Conservation (phyloP, 2,113 vertebrate species). For the Tautogolabrus adspersus region DNA sequence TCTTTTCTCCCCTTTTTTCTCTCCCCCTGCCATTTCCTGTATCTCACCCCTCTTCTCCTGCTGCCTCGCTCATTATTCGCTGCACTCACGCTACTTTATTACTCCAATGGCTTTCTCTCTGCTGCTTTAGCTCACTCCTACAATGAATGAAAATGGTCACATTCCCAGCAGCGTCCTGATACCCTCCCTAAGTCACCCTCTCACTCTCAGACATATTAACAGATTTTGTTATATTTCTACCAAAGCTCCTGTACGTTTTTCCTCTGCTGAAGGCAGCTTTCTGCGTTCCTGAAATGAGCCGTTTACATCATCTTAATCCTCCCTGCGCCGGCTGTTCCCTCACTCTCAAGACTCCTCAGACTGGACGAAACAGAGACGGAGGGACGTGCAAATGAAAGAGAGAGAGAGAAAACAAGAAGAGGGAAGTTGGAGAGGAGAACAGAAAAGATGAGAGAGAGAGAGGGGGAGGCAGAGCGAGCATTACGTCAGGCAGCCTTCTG, state of each 20-base stretch:
- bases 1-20: conserved; percentile 20
- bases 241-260: conserved; percentile 10
- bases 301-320: conserved; percentile 55
- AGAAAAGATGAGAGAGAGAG: conserved; percentile 2
- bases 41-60: conserved; percentile 25
- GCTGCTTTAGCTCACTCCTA: background rate
- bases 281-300: conserved; percentile 28
- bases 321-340: conserved; percentile 21
- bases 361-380: background rate
- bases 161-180: background rate
- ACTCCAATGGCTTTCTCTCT: conserved; percentile 22
- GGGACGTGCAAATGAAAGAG: conserved; percentile 37
- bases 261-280: background rate
- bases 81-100: conserved; percentile 52
- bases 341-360: background rate
- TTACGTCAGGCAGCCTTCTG: conserved; percentile 42
- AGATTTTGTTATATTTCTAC: conserved; percentile 7
- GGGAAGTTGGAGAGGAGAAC: background rate
- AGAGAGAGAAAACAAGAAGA: background rate
- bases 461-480: background rate
- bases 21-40: conserved; percentile 23
- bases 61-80: conserved; percentile 42
- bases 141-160: conserved; percentile 5
- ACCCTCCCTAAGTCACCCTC: background rate
- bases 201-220: background rate